Conservation (phyloP, 1,140 invertebrate genomes). For the Acyrthosiphon pisum region DNA sequence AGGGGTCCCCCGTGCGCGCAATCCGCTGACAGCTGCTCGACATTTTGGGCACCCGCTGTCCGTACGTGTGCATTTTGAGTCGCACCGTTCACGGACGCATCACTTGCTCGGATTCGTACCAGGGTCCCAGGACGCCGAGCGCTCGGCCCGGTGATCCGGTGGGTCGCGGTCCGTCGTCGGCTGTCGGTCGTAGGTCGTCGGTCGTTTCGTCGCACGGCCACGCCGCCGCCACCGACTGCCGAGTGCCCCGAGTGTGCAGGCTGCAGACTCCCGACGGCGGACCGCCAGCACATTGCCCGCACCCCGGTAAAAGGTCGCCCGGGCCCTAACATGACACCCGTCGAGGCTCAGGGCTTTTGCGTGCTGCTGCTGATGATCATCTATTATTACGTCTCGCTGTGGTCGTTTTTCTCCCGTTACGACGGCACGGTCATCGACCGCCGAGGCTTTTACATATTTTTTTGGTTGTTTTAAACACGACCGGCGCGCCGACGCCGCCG, state of each 20-base stretch:
- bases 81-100: slow-evolving; percentile 49
- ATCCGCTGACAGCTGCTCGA: neutral
- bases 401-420: neutral
- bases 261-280: neutral
- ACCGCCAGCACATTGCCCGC: no score
- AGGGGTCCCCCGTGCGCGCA: slow-evolving; percentile 12
- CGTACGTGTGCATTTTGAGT: slow-evolving; percentile 40
- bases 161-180: no score
- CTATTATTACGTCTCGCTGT: neutral
- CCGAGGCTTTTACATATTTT: neutral
- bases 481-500: no score
- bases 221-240: neutral
- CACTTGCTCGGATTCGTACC: slow-evolving; percentile 29
- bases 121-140: slow-evolving; percentile 25
- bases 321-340: neutral
- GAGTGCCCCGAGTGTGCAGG: neutral
- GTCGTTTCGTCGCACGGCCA: neutral
- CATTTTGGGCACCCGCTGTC: slow-evolving; percentile 48
- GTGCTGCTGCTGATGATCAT: neutral
- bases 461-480: neutral
- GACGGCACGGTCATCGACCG: slow-evolving; percentile 6
- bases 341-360: neutral
- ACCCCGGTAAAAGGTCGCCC: neutral
- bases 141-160: no score
- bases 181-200: neutral